A percentile compares a stretch with the other conserved stretches of the same genome.
These are phyloP conservation scores for Odontomachus brunneus DNA, from an alignment of 1,140 invertebrate species.

Conservation along the genomic window DNA sequence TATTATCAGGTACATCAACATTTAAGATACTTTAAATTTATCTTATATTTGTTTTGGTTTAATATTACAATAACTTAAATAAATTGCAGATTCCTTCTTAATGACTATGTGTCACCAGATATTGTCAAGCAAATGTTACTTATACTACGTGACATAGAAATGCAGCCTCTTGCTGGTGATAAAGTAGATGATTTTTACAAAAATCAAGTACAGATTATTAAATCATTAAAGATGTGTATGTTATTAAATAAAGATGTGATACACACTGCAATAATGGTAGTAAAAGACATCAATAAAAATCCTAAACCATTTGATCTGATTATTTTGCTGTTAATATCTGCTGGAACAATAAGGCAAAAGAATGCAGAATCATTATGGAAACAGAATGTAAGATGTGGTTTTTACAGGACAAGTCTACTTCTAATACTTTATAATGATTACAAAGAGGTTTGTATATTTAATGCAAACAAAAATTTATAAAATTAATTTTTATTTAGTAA, in stretches of 20 bases:
- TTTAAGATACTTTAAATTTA: constrained; percentile 29
- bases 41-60: not conserved
- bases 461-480: not conserved
- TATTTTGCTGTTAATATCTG: constrained; percentile 75
- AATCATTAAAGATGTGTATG: constrained; percentile 78
- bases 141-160: constrained; percentile 75
- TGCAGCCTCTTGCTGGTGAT: constrained; percentile 77
- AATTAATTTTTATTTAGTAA: not conserved
- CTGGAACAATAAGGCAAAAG: constrained; percentile 75
- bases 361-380: constrained; percentile 74
- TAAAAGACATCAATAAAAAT: constrained; percentile 73
- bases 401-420: constrained; percentile 77
- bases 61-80: not conserved
- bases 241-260: constrained; percentile 74
- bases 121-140: constrained; percentile 77
- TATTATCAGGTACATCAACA: constrained; percentile 75
- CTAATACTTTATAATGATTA: constrained; percentile 74
- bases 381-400: constrained; percentile 79
- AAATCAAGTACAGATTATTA: constrained; percentile 77
- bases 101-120: constrained; percentile 68
- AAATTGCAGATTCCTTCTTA: constrained; percentile 77
- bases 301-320: constrained; percentile 81
- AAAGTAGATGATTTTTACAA: constrained; percentile 77
- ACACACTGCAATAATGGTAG: constrained; percentile 72
- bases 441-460: constrained; percentile 68